Percentiles rank a stretch among this genome's conserved stretches.
Conservation (phyloP, 2,888 invertebrate genomes). For the Nasonovia ribisnigri region DNA sequence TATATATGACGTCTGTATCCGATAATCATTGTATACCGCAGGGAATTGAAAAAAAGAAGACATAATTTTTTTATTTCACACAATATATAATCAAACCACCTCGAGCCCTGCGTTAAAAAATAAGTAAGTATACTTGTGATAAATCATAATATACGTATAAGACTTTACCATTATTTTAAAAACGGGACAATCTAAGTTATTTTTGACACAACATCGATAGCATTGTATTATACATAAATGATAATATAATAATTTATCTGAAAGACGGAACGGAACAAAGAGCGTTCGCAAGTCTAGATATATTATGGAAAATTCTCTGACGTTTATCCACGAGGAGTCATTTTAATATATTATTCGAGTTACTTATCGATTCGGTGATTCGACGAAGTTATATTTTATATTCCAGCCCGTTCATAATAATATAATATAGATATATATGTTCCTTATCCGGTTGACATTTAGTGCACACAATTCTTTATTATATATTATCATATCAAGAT, state of each 20-base stretch:
- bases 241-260: background rate
- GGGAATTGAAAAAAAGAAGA: background rate
- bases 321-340: background rate
- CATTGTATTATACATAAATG: background rate
- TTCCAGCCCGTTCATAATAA: background rate
- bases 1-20: background rate
- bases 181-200: background rate
- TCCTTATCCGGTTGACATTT: background rate
- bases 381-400: background rate
- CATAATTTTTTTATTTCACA: background rate
- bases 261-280: background rate
- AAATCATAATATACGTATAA: background rate
- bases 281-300: background rate
- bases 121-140: background rate
- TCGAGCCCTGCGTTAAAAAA: background rate
- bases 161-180: background rate
- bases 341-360: constrained; percentile 19
- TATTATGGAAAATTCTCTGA: background rate
- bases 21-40: background rate
- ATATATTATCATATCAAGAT: background rate
- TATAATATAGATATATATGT: background rate
- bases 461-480: background rate
- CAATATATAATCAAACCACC: background rate
- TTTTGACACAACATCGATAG: background rate
- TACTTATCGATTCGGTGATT: background rate